Base-by-base conservation (phyloP, 1,140 invertebrate genomes). In the Galleria mellonella region DNA sequence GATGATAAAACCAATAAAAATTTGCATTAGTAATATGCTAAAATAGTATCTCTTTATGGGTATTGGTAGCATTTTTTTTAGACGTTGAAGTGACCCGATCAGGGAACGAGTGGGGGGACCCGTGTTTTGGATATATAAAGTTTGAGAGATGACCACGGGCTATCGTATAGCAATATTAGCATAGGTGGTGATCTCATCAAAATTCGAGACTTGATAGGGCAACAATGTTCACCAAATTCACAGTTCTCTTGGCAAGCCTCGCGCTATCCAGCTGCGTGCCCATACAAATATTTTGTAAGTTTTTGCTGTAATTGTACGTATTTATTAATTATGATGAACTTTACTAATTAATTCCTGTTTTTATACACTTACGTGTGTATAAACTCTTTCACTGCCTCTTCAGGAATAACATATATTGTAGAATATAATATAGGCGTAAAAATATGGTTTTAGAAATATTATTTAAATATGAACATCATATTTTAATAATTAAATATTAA, bases 61-160 rank as follows among this genome's bases (percentile, higher is more conserved):
- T 37, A 17, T 15, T 13, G 35, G 35, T 37, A 37, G 35, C 35
- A 17, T 13, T 17, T n/a, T 8, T 35, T 17, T 37, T 37, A 37
- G n/a, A 37, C 6, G 17, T 23, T 23, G 17, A 3, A 49, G 49
- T 70, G 62, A 72, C 62, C 66, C 47, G 66, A 42, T 67, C 47
- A 41, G 51, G 31, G 39, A 43, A 6, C 47, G 58, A 68, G 75
- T 72, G 74, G 72, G 71, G 69, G 65, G 37, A 47, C 51, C 52
- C 33, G 55, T 69, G 46, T 56, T 57, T 55, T 33, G 52, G 43
- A 60, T 83, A 83, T 83, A 83, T 71, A 83, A 72, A 58, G 62
- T 66, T 58, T 50, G 63, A 68, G 76, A 75, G 66, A 75, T 77
- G 67, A 58, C 69, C 58, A 64, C 72, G 48, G 57, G 50, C 42